Evolutionary conservation across 2,797 vertebrate genomes (phyloP).

Genomic region (Cryptoprocta ferox): DNA sequence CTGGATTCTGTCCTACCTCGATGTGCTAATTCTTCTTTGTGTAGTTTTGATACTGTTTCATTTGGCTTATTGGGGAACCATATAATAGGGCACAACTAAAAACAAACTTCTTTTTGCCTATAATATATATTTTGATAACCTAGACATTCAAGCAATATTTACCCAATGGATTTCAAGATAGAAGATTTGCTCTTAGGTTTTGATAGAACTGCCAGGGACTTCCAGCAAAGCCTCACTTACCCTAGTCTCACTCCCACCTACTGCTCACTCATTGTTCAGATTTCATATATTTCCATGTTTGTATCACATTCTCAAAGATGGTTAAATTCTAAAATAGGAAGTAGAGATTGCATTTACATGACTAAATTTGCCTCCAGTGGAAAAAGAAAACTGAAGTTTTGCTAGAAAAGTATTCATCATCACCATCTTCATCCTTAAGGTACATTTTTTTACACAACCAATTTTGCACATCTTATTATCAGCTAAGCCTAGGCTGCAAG

Average conservation of each 20-base stretch:
- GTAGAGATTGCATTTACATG: background rate
- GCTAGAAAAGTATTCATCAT: background rate
- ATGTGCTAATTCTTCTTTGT: background rate
- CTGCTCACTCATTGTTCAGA: background rate
- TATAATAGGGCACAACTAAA: background rate
- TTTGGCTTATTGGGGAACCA: background rate
- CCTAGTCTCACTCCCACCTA: background rate
- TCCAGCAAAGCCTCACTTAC: background rate
- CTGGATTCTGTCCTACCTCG: background rate
- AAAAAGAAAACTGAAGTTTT: background rate
- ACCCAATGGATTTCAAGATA: background rate
- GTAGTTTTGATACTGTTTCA: background rate
- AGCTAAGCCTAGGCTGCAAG: background rate
- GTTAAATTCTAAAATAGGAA: background rate
- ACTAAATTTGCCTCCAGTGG: constrained; percentile 4
- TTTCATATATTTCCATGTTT: background rate
- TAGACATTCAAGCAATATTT: background rate
- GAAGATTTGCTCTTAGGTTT: background rate
- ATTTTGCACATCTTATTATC: background rate
- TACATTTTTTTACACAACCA: background rate
- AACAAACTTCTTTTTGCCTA: background rate
- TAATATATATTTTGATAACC: background rate
- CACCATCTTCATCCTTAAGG: background rate
- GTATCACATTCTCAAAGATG: background rate
- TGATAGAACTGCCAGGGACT: background rate